Conservation (phyloP, 2,113 vertebrate genomes). For the Eidolon helvum region DNA sequence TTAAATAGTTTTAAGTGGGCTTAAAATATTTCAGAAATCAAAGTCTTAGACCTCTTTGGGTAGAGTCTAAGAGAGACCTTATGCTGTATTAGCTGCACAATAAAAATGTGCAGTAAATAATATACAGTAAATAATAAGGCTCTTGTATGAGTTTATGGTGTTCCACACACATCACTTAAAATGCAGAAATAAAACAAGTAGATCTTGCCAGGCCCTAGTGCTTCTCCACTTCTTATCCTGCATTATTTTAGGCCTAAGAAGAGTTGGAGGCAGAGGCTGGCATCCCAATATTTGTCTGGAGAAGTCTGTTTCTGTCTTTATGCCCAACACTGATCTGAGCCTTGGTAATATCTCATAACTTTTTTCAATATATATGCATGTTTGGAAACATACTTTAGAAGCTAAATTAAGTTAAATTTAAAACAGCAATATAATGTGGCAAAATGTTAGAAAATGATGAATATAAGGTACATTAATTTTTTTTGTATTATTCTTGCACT, state of each 20-base stretch:
- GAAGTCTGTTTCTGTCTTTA: not conserved
- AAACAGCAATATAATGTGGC: not conserved
- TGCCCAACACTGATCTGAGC: not conserved
- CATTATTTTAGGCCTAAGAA: not conserved
- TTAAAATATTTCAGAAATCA: not conserved
- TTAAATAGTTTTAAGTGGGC: not conserved
- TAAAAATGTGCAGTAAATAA: not conserved
- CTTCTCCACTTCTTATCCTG: not conserved
- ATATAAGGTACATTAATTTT: not conserved
- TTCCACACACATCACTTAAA: not conserved
- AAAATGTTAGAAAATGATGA: not conserved
- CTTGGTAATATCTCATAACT: not conserved
- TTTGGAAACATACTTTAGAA: not conserved
- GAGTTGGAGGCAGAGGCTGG: not conserved
- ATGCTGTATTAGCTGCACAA: not conserved
- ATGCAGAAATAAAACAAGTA: not conserved
- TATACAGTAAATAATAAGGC: not conserved
- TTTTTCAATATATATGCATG: not conserved
- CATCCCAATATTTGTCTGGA: not conserved
- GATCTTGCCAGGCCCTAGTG: not conserved
- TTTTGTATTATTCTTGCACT: not conserved
- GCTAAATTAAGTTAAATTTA: not conserved
- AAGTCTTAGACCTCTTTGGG: not conserved
- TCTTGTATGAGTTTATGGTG: not conserved
- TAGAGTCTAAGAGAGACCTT: not conserved